Percentiles rank a stretch among this genome's conserved stretches.
Conservation (phyloP, 2,797 vertebrate genomes). For the Rhabdophis nuchalis region DNA sequence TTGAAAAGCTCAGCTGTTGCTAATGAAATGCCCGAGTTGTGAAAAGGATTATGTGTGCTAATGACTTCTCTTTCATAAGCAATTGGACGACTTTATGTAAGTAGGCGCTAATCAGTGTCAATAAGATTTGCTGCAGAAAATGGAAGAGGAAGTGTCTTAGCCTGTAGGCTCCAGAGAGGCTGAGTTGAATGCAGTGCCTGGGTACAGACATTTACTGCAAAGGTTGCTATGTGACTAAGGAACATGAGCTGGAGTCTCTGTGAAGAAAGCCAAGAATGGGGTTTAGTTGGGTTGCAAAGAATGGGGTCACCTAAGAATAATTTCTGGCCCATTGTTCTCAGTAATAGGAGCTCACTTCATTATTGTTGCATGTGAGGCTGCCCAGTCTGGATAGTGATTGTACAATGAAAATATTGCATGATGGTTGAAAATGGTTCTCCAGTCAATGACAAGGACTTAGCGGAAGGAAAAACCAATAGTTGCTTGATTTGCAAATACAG, state of each 20-base stretch:
- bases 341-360: not conserved
- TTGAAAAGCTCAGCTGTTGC: slow-evolving; percentile 16
- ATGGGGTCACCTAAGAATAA: not conserved
- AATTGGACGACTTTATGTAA: slow-evolving; percentile 1
- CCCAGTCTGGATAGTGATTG: slow-evolving; percentile 1
- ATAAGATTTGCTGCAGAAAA: not conserved
- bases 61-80: slow-evolving; percentile 1
- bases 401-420: slow-evolving; percentile 11
- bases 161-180: not conserved
- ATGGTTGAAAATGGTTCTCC: not conserved
- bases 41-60: slow-evolving; percentile 2
- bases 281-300: not conserved
- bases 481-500: not conserved
- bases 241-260: not conserved
- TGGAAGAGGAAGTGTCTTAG: not conserved
- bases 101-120: not conserved
- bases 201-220: not conserved
- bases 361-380: not conserved
- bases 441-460: not conserved
- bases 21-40: not conserved
- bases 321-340: slow-evolving; percentile 19
- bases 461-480: not conserved
- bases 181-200: not conserved
- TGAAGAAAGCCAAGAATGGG: not conserved
- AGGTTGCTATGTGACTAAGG: slow-evolving; percentile 8